Percentiles rank a stretch among this genome's conserved stretches.
Evolutionary conservation across 2,113 vertebrate species (phyloP).

Genomic region (Diadophis punctatus): DNA sequence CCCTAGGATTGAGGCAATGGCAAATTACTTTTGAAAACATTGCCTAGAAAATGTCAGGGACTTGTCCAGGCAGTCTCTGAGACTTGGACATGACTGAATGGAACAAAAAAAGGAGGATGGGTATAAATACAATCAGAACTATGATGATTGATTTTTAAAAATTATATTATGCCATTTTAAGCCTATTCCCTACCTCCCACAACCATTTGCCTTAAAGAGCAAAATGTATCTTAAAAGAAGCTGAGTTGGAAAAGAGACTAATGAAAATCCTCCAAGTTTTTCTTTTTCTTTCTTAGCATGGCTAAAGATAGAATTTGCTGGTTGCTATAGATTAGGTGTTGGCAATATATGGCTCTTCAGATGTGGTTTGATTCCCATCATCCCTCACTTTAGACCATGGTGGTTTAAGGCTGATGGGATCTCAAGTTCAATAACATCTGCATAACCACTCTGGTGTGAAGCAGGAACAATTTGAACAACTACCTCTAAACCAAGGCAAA

Average conservation of each 20-base stretch:
- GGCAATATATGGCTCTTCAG: neutral
- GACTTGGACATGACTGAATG: too few relatives aligned
- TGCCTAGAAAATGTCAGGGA: neutral
- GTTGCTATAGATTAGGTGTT: neutral
- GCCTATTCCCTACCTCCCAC: neutral
- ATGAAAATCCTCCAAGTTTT: neutral
- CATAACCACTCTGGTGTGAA: neutral
- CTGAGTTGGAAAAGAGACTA: neutral
- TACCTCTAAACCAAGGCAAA: neutral
- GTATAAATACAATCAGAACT: neutral
- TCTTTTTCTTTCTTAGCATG: neutral
- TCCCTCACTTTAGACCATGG: neutral
- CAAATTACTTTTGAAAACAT: neutral
- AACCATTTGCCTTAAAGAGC: neutral
- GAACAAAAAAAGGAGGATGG: neutral
- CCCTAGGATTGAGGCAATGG: neutral
- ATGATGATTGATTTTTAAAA: neutral
- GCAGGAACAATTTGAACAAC: neutral
- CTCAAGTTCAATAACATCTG: neutral
- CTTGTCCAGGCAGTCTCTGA: too few relatives aligned
- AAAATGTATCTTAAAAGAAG: neutral
- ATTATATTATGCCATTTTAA: neutral
- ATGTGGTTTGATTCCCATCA: neutral
- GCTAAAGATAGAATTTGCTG: neutral
- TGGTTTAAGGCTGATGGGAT: neutral